Base-by-base conservation (phyloP, 2,797 vertebrate species). In the Lemur catta region DNA sequence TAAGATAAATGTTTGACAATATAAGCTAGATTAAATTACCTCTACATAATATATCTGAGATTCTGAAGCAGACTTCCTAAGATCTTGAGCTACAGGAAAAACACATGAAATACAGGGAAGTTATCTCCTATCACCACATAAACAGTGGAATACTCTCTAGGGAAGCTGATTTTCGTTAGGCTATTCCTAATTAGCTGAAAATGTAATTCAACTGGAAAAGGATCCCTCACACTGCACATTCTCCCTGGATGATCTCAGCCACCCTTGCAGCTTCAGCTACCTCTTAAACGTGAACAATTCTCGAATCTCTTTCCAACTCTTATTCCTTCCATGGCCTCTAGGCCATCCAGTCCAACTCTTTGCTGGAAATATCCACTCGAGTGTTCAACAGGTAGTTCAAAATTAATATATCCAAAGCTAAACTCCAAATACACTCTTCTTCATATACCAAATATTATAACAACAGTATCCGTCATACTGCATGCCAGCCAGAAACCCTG, bases 11-110 rank as follows among this genome's bases (percentile, higher is more conserved):
- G 41, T 61, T 90, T 75, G 84, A 63, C 59, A 72, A 65, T 35
- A 82, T 28, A 35, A 41, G 2, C 52, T 84, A 65, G n/a, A 65
- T 88, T 88, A 88, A 94, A 92, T 92, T 67, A 82, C 50, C n/a
- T 82, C 86, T 72, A 7, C 13, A 43, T 81, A 81, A 67, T 76
- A 46, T 55, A 7, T 81, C 67, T 96, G 90, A 95, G 76, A 69
- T 93, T 92, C 43, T 84, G 74, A 92, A 84, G 59, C 13, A 41
- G 43, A 74, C 87, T 89, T 78, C 92, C 35, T 72, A 89, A 89
- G 80, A 43, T 78, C 59, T 65, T 43, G 22, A 89, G 7, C 65
- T 95, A 59, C 4, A 11, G 20, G 50, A 86, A 57, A 75, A 90
- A 90, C 33, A 75, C 15, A 65, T 24, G 18, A 75, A 91, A 82